Base-by-base conservation (phyloP, 2,797 vertebrate species). In the Caiman crocodilus region DNA sequence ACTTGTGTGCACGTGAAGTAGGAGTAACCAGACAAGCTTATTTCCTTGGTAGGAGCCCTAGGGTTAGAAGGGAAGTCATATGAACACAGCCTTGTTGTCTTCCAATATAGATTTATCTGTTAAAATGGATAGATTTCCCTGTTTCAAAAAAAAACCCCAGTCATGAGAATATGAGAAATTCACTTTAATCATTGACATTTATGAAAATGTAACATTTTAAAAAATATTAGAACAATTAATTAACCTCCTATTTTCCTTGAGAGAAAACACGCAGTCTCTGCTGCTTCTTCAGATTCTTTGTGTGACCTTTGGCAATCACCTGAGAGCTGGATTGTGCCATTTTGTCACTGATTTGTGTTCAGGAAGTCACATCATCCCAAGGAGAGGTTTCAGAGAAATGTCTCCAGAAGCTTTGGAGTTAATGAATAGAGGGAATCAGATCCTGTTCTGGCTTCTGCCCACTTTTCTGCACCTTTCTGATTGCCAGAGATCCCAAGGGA, bases 201-300 rank as follows among this genome's bases (percentile, higher is more conserved):
- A 56, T 59, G 5, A 69, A 86, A 88, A 81, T 59, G 21, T 11
- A 76, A 26, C 8, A 20, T 79, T 84, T 26, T n/a, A 2, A 71
- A 90, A 93, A 55, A 2, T 42, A 4, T 71, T 57, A 84, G 23
- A 57, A 15, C 18, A 82, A 81, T 18, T n/a, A 14, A 74, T 83
- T 79, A 14, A 69, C 85, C 56, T 18, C 8, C 69, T 79, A 23
- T 85, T 91, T 94, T 84, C 12, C 20, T 67, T 58, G 88, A 21
- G 78, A 74, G 50, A 75, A 30, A 7, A 15, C 28, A 42, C 0
- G 0, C 26, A 75, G 55, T 58, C 3, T 17, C 84, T 87, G 78
- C 79, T 32, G 42, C 56, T 60, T 59, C 13, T 73, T 18, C 58
- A 61, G 13, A 55, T 59, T 61, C n/a, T 10, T 9, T 61, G 7